These are phyloP conservation scores for Torymus texanus DNA, from an alignment of 2,888 invertebrate species.

Conservation along the genomic window DNA sequence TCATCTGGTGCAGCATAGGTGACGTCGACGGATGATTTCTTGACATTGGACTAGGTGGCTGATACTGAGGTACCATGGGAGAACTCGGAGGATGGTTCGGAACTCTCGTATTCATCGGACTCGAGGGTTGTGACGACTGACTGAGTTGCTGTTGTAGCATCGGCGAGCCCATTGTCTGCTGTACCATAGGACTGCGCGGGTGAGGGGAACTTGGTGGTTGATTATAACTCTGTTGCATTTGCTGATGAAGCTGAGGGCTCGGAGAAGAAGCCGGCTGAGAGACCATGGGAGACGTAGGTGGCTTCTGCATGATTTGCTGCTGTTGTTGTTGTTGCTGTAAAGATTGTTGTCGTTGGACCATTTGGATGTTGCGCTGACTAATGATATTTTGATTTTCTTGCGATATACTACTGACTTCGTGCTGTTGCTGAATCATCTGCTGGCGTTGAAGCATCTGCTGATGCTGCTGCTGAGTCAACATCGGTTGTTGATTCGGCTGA, in stretches of 20 bases:
- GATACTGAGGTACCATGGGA: constrained; percentile 71
- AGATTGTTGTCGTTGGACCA: constrained; percentile 68
- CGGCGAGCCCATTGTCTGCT: constrained; percentile 74
- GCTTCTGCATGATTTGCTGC: constrained; percentile 73
- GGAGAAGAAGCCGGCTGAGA: constrained; percentile 72
- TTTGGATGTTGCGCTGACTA: constrained; percentile 60
- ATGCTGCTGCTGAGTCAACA: constrained; percentile 70
- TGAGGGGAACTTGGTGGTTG: constrained; percentile 77
- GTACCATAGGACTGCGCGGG: constrained; percentile 74
- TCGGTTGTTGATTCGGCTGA: constrained; percentile 69
- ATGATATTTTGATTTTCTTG: constrained; percentile 65
- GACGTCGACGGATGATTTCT: constrained; percentile 73
- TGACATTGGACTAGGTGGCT: constrained; percentile 74
- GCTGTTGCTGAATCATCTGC: constrained; percentile 65
- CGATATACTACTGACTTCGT: constrained; percentile 54
- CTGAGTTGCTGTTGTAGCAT: constrained; percentile 73
- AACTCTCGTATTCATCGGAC: constrained; percentile 72
- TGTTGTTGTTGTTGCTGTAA: constrained; percentile 73
- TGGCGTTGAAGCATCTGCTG: constrained; percentile 70
- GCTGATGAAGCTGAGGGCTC: constrained; percentile 74
- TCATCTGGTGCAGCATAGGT: constrained; percentile 76
- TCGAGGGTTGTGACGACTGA: constrained; percentile 73
- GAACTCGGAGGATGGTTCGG: constrained; percentile 72
- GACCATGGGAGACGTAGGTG: constrained; percentile 74
- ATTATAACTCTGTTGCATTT: constrained; percentile 71